Evolutionary conservation across 2,113 vertebrate genomes (phyloP), one percentile per base, ranked within the genome.

Genomic region (Aspiorhynchus laticeps): DNA sequence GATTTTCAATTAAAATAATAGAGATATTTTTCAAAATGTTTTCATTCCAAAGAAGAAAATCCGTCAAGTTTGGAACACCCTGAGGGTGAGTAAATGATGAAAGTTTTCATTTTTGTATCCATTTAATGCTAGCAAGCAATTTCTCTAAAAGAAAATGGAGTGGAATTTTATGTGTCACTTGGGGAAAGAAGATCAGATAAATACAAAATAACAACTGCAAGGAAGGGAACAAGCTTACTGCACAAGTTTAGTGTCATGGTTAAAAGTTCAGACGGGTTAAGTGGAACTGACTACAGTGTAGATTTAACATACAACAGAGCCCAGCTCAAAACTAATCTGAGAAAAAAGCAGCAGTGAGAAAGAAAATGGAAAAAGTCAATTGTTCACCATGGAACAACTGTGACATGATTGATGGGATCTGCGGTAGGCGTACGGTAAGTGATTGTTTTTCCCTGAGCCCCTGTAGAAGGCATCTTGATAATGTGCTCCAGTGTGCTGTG

Each of bases 401-500:
- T 31, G 83, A 33, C 7, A 41, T 88, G 89, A 91, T 80, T 88
- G 87, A 90, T 90, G 86, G 85, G n/a, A 69, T 79, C 61, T 83
- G 83, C 73, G 74, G 79, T 31, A 17, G 61, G 56, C 46, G 14
- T 59, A 85, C 85, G 69, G 85, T 91, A 86, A 91, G 91, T 43
- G 63, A 91, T 89, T 89, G 88, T 90, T 92, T 92, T 93, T 89
- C 91, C 76, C 88, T 59, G n/a, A 75, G 61, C 80, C 14, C 43
- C 26, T 15, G 81, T 86, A 78, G 87, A 67, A 86, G 91, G 89
- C 85, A 89, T 90, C 86, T 53, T 85, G 90, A 92, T 92, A 88
- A 89, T 41, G 19, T 86, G 91, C 89, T 91, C 87, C 90, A 90
- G 90, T 93, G 91, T 91, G 87, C 91, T 91, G 90, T 88, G 91